Conservation (phyloP, 2,888 invertebrate genomes). For the Eilema caniola region DNA sequence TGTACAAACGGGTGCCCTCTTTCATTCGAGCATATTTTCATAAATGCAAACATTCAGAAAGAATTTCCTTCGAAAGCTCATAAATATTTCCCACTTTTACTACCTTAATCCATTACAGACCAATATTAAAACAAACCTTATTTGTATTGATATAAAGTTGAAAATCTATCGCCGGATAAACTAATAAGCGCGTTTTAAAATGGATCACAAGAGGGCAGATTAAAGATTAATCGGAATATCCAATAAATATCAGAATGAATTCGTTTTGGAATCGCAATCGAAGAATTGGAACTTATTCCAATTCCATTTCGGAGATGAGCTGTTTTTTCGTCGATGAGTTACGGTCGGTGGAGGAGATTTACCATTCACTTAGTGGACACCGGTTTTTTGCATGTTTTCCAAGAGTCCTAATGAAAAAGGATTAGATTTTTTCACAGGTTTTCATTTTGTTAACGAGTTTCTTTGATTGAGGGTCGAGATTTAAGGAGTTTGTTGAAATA, state of each 20-base stretch:
- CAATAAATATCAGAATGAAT: conserved; percentile 85
- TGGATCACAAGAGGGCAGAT: conserved; percentile 72
- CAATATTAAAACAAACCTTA: conserved; percentile 57
- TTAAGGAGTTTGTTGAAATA: conserved; percentile 9
- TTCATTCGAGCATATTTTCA: conserved; percentile 85
- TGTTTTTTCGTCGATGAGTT: conserved; percentile 78
- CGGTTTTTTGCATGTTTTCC: conserved; percentile 44
- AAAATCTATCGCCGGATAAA: conserved; percentile 47
- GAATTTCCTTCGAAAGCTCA: conserved; percentile 86
- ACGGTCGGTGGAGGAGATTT: conserved; percentile 55
- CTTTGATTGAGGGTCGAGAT: conserved; percentile 20
- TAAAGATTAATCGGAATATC: conserved; percentile 84
- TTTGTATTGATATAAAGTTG: conserved; percentile 42
- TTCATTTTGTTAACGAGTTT: conserved; percentile 50
- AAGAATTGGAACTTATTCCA: conserved; percentile 83
- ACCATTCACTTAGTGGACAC: conserved; percentile 50
- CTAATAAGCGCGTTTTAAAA: conserved; percentile 83
- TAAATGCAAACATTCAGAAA: conserved; percentile 86
- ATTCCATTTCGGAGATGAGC: conserved; percentile 83
- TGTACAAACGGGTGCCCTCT: conserved; percentile 64
- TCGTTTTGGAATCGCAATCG: conserved; percentile 82
- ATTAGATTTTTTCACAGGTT: conserved; percentile 49
- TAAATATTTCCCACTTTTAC: conserved; percentile 86
- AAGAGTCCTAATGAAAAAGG: conserved; percentile 55
- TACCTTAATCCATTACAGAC: conserved; percentile 59